Percentiles rank a stretch among this genome's conserved stretches.
These are phyloP conservation scores for Syrrhaptes paradoxus DNA, from an alignment of 2,113 vertebrate species.

Conservation along the genomic window DNA sequence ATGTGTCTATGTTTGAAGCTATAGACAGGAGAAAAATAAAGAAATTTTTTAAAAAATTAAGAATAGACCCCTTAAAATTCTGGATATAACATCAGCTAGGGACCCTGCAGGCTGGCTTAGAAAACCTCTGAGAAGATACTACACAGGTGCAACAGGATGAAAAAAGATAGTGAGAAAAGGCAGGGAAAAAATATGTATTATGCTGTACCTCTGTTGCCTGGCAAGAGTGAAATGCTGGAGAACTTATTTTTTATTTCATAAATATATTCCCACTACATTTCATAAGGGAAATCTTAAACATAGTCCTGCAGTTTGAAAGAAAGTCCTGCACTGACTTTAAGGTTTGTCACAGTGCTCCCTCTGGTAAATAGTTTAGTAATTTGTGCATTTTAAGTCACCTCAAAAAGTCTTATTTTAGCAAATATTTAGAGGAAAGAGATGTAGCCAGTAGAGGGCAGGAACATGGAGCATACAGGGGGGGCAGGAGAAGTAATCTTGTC, in stretches of 20 bases:
- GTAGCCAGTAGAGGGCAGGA: not conserved
- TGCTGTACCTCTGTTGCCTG: not conserved
- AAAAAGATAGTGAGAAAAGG: not conserved
- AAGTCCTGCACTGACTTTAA: not conserved
- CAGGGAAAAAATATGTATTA: not conserved
- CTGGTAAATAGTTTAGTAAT: not conserved
- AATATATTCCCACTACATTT: not conserved
- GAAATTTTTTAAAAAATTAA: not conserved
- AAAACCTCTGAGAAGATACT: not conserved
- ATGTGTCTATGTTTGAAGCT: not conserved
- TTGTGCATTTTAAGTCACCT: not conserved
- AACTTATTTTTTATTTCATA: not conserved
- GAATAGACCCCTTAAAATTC: not conserved
- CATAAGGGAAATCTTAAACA: not conserved
- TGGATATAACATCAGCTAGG: not conserved
- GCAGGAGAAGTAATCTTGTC: not conserved
- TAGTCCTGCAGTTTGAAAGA: not conserved
- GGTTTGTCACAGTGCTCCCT: accelerated
- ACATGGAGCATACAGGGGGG: not conserved
- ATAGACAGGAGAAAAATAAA: not conserved
- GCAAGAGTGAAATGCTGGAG: not conserved
- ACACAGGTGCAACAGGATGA: not conserved
- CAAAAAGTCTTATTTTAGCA: not conserved
- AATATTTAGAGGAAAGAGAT: not conserved
- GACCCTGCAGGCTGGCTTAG: not conserved